These are phyloP conservation scores for Halesus radiatus DNA, from an alignment of 1,140 invertebrate genomes.

Conservation along the genomic window DNA sequence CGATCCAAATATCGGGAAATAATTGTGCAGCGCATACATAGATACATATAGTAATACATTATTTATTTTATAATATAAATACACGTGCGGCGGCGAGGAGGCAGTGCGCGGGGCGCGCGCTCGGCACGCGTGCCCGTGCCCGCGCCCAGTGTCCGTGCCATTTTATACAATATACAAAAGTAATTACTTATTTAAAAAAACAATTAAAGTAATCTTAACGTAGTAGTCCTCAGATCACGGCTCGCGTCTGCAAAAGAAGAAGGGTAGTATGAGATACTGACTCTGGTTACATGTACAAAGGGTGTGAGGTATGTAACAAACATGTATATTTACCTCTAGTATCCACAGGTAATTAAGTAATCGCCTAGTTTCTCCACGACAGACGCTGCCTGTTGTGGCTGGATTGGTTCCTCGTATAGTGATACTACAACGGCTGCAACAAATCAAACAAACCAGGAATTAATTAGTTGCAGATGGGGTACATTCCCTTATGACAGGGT, in stretches of 20 bases:
- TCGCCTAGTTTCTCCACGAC: conserved; percentile 96
- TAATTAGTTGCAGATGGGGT: no score
- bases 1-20: conserved; percentile 32
- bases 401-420: conserved; percentile 93
- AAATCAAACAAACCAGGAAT: conserved; percentile 69
- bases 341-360: conserved; percentile 94
- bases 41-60: not conserved
- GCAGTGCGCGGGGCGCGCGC: conserved; percentile 52
- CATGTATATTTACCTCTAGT: conserved; percentile 75
- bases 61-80: conserved; percentile 2
- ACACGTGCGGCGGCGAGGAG: conserved; percentile 19
- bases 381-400: conserved; percentile 93
- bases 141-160: conserved; percentile 63
- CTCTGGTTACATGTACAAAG: not conserved
- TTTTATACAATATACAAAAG: conserved; percentile 73
- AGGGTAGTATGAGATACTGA: not conserved
- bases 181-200: conserved; percentile 72
- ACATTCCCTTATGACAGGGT: no score
- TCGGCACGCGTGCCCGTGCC: conserved; percentile 11
- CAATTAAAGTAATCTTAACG: conserved; percentile 67
- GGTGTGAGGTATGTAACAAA: not conserved
- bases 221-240: conserved; percentile 70
- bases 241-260: conserved; percentile 61
- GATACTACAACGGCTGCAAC: conserved; percentile 88
- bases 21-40: conserved; percentile 25